Conservation (phyloP, 2,113 vertebrate species). For the Hipposideros armiger region DNA sequence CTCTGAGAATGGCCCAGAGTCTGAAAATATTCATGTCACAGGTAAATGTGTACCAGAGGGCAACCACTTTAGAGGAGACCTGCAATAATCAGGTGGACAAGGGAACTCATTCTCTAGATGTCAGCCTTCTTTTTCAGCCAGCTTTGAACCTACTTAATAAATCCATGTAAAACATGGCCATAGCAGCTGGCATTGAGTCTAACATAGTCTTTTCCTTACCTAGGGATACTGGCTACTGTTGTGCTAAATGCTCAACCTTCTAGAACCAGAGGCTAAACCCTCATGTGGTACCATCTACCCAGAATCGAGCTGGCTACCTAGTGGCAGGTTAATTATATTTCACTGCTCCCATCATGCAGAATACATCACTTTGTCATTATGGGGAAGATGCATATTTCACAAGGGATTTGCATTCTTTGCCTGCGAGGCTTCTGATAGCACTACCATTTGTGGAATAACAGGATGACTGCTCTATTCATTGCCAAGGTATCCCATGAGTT, state of each 20-base stretch:
- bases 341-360: neutral
- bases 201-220: neutral
- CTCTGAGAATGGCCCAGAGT: neutral
- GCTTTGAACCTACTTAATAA: neutral
- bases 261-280: neutral
- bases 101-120: neutral
- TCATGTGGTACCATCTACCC: neutral
- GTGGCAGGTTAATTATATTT: neutral
- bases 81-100: neutral
- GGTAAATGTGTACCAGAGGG: neutral
- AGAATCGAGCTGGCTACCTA: neutral
- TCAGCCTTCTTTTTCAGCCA: neutral
- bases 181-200: neutral
- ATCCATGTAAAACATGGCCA: neutral
- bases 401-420: neutral
- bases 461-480: neutral
- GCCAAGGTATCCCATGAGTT: neutral
- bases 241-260: neutral
- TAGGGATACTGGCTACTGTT: neutral
- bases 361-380: neutral
- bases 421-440: neutral
- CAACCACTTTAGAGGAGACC: neutral
- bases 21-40: neutral
- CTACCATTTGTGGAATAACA: neutral
- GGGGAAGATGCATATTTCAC: neutral